Base-by-base conservation (phyloP, 53 echinoderm and acorn worm genomes). In the Hippasteria phrygiana region DNA sequence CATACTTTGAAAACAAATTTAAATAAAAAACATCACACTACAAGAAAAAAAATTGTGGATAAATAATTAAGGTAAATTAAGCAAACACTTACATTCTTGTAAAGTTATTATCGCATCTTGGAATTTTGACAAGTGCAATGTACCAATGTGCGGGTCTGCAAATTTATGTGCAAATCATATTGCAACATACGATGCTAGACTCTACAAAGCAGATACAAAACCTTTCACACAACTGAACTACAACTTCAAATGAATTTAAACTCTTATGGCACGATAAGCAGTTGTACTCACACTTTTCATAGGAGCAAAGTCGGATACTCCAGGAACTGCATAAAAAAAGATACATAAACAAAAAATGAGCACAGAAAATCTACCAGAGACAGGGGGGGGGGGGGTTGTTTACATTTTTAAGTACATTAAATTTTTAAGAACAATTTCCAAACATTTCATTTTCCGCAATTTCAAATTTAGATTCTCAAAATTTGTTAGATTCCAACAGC, bases 291-390 rank as follows among this genome's bases (percentile, higher is more conserved):
- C 97, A 94, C 95, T 97, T 78, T 95, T 95, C 46, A 97, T 91
- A 31, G 95, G 92, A 51, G 95, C 97, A 97, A 97, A 97, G 56
- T 97, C 95, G 34, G 95, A 95, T 50, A 97, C 95, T 37, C 97
- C 97, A 70, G 97, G 97, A 82, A 97, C 97, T 97, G 87, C 7
- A 92, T 51, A 59, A 11, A 70, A 56, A 88, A 38, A 88, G 24
- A 62, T 16, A 27, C 75, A 43, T 2, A 39, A 26, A 43, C 24
- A 11, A 24, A 9, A 37, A 28, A 1, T 24, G 48, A 50, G n/a
- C 2, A 82, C 6, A 39, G 27, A 64, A 16, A 38, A 53, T 18
- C 14, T 37, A 35, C 29, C 5, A 41, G n/a, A 17, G 40, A 71
- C 71, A 74, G 41, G 24, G 20, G 11, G 18, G 22, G 32, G 7